Evolutionary conservation across 2,113 vertebrate genomes (phyloP), one percentile per base, ranked within the genome.

Genomic region (Ammospiza caudacuta): DNA sequence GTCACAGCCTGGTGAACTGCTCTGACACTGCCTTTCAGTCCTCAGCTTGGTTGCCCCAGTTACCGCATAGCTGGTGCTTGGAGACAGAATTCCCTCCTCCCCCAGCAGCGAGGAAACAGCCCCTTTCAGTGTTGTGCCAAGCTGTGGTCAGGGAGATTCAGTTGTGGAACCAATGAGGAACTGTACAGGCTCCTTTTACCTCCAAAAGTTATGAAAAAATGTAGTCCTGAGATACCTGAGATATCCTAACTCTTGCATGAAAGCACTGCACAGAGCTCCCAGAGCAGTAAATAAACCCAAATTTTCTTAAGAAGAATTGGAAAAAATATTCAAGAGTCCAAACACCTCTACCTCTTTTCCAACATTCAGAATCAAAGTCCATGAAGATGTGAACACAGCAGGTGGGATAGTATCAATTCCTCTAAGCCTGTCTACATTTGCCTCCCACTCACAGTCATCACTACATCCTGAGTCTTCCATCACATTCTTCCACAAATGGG

Each of bases 11-110:
- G 33, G 73, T 44, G 43, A 92, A 51, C 37, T 86, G 31, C 88
- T 92, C 83, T 31, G 61, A 80, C 92, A 24, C 70, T 55, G 88
- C 27, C 61, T 80, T 83, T 62, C 76, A 77, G 70, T 43, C 64
- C 92, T 68, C 55, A 44, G 80, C 62, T 79, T 63, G 1, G 95
- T 95, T 92, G 69, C 75, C 83, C 33, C 82, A 89, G 96, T 46
- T 84, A 96, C 95, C 83, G 96, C 85, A 80, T 84, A 74, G 59
- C 75, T 75, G 89, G 83, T 75, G 93, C 96, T 67, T 91, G 82
- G 95, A 91, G 81, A 95, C 95, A 77, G 46, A 94, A 94, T 68
- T 93, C 58, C 84, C 89, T 63, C 52, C 92, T 73, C 49, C 51
- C 49, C 21, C 3, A 72, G 57, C 21, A 5, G 57, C 29, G 31